These are phyloP conservation scores for Emydoidea blandingii DNA, from an alignment of 2,797 vertebrate species.

Conservation along the genomic window DNA sequence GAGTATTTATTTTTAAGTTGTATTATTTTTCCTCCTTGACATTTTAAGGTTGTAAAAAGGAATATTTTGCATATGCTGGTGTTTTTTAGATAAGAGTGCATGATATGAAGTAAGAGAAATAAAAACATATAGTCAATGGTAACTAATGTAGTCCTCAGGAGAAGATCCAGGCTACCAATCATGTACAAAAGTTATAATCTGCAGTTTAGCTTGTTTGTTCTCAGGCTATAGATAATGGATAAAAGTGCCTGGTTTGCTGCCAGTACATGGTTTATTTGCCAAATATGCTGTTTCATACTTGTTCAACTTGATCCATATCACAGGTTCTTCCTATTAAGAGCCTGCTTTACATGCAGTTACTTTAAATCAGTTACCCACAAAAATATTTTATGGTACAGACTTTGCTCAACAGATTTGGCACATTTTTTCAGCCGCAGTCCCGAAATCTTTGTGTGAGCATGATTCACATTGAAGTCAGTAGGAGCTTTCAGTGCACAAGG, in stretches of 20 bases:
- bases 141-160: background rate
- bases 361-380: slow-evolving; percentile 58
- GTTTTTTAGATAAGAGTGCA: slow-evolving; percentile 63
- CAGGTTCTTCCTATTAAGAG: slow-evolving; percentile 69
- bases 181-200: slow-evolving; percentile 30
- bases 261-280: slow-evolving; percentile 62
- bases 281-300: slow-evolving; percentile 69
- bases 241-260: slow-evolving; percentile 68
- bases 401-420: background rate
- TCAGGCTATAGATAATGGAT: slow-evolving; percentile 66
- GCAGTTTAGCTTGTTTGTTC: slow-evolving; percentile 61
- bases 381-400: slow-evolving; percentile 25
- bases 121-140: slow-evolving; percentile 55
- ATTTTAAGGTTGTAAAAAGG: slow-evolving; percentile 66
- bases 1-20: slow-evolving; percentile 58
- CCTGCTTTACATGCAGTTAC: slow-evolving; percentile 63
- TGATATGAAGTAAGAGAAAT: slow-evolving; percentile 60
- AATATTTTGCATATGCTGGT: slow-evolving; percentile 67
- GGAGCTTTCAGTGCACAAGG: background rate
- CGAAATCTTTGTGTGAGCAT: background rate
- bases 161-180: slow-evolving; percentile 16
- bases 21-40: slow-evolving; percentile 64
- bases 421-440: background rate
- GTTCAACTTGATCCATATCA: slow-evolving; percentile 66
- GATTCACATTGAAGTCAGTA: background rate